Percentiles rank a stretch among this genome's conserved stretches.
phyloP scores from a whole-genome alignment of 2,113 vertebrate species.

The Tauraco erythrolophus region DNA sequence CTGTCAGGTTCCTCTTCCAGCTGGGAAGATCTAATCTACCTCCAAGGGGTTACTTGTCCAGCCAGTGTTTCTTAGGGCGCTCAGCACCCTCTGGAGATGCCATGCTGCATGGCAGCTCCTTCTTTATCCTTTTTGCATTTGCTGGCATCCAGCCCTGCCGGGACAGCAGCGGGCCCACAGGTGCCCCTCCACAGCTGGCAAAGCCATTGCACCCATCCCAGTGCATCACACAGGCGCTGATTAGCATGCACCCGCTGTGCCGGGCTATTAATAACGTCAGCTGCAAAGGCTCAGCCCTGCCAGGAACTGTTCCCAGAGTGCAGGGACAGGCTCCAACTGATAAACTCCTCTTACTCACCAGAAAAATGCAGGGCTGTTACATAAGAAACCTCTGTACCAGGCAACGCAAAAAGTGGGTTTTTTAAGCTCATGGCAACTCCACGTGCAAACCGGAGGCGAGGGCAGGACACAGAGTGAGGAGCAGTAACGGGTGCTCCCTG shows the following conservation, averaged over 20 bases:
- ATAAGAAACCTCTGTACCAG: neutral
- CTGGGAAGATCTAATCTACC: neutral
- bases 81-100: neutral
- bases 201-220: neutral
- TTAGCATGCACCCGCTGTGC: neutral
- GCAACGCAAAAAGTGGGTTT: neutral
- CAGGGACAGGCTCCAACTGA: neutral
- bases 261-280: neutral
- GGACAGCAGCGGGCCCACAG: neutral
- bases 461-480: neutral
- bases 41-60: neutral
- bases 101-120: neutral
- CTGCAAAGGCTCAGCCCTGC: neutral
- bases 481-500: accelerated
- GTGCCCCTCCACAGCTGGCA: neutral
- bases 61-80: neutral
- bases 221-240: neutral
- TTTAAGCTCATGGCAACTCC: neutral
- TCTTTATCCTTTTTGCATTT: neutral
- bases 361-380: neutral
- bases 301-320: neutral
- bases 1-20: neutral
- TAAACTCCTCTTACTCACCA: slow-evolving; percentile 8
- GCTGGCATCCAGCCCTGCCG: neutral
- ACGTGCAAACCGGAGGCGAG: neutral